phyloP scores from a whole-genome alignment of 2,797 vertebrate genomes.

The Clarias laeviceps region DNA sequence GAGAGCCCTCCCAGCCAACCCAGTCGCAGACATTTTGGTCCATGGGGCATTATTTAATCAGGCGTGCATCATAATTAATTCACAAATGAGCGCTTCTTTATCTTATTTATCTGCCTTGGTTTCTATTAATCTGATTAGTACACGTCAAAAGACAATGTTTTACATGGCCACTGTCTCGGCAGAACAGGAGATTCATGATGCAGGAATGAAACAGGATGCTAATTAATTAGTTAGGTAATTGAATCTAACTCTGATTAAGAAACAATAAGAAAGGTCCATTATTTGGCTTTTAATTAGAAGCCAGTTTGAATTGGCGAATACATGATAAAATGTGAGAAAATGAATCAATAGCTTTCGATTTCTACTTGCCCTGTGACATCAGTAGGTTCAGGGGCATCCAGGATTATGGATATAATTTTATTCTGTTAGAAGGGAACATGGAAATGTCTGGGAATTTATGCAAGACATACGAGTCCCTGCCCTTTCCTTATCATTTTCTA shows the following conservation, averaged over 20 bases:
- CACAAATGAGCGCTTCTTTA: conserved; percentile 44
- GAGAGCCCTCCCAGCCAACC: conserved; percentile 15
- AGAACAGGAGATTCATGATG: conserved; percentile 37
- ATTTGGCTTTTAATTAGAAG: conserved; percentile 37
- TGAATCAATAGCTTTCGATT: conserved; percentile 2
- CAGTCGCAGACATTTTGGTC: conserved; percentile 30
- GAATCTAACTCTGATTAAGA: conserved; percentile 43
- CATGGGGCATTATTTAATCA: conserved; percentile 33
- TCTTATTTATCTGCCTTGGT: conserved; percentile 43
- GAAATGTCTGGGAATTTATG: conserved; percentile 11
- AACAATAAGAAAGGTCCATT: conserved; percentile 30
- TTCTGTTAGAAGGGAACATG: neutral
- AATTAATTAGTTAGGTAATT: conserved; percentile 53
- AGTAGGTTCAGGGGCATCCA: neutral
- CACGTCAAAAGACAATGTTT: conserved; percentile 15
- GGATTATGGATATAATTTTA: neutral
- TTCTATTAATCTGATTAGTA: conserved; percentile 48
- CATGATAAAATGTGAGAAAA: conserved; percentile 10
- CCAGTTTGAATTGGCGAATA: neutral
- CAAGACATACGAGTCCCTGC: neutral
- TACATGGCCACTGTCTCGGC: conserved; percentile 29
- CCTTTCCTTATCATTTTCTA: neutral
- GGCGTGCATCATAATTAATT: conserved; percentile 47
- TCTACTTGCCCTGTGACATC: neutral
- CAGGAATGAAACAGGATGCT: conserved; percentile 32